Evolutionary conservation across 2,888 invertebrate species (phyloP).

Genomic region (Lasioglossum oenotherae): DNA sequence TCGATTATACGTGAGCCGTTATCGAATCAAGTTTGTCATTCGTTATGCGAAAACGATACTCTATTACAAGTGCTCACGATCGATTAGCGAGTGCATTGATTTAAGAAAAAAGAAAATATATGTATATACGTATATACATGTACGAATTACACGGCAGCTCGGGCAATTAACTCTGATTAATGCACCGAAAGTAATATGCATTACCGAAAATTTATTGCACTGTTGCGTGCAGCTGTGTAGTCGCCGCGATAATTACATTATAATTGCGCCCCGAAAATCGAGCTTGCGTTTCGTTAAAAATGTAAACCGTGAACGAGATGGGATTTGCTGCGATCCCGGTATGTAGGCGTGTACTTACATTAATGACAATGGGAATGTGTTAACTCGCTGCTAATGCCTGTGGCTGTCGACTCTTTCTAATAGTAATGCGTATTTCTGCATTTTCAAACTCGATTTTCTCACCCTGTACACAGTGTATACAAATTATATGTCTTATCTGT

Average conservation of each 20-base stretch:
- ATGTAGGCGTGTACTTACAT: background rate
- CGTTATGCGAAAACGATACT: background rate
- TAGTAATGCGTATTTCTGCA: too few species aligned
- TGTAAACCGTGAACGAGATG: conserved; percentile 13
- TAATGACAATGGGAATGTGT: background rate
- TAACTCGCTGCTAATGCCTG: background rate
- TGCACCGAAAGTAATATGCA: conserved; percentile 49
- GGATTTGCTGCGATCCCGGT: background rate
- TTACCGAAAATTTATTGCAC: conserved; percentile 53
- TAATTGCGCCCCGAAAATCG: conserved; percentile 46
- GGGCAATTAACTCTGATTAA: conserved; percentile 49
- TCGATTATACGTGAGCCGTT: background rate
- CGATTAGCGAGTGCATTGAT: conserved; percentile 1
- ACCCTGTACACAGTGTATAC: too few species aligned
- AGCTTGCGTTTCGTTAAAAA: background rate
- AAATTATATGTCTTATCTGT: too few species aligned
- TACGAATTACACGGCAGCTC: conserved; percentile 23
- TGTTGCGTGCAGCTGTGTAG: conserved; percentile 39
- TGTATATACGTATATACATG: background rate
- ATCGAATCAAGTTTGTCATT: background rate
- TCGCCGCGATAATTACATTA: conserved; percentile 51
- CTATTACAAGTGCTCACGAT: background rate
- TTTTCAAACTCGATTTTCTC: too few species aligned
- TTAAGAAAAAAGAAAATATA: conserved; percentile 23
- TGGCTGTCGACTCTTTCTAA: too few species aligned